Evolutionary conservation across 2,113 vertebrate species (phyloP), one percentile per base, ranked within the genome.

Genomic region (Sapayoa aenigma): DNA sequence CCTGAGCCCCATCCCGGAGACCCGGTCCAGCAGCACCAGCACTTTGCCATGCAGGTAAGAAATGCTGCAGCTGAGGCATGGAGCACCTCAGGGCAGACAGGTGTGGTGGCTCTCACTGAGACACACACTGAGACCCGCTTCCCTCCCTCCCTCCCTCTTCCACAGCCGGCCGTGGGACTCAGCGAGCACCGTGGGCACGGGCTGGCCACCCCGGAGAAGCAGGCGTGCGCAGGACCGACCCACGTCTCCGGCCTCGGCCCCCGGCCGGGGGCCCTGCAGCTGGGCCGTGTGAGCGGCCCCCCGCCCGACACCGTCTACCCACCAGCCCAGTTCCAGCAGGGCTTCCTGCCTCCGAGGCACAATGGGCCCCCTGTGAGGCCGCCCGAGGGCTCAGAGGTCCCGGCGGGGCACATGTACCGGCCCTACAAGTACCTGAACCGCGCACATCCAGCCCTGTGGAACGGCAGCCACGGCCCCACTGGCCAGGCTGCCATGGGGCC

Each of bases 21-120:
- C 14, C 97, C 96, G 0, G n/a, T 96, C 23, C 98, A 98, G n/a
- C 99, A 98, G 93, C 98, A 94, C 53, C 97, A 97, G 86, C 98
- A 97, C 93, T 99, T 98, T 87, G 97, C 97, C 78, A 97, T 99
- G 97, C 99, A 99, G 99, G 99, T 99, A 95, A 76, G 62, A 35
- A 65, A 14, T 1, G 2, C 20, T 3, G 12, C 22, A 6, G 16
- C 65, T 55, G 2, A 35, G 19, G 37, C 47, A 10, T 9, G 41
- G 30, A 1, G 52, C 41, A 3, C 16, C 53, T 37, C 2, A 0
- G 11, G 12, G 55, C 66, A 30, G 3, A 0, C 1, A 2, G 9
- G 5, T 9, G 27, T 0, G 0, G 1, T 0, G 3, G 8, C 46
- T 74, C 24, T 87, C 35, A 2, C 50, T 3, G 16, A 94, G 21